These are phyloP conservation scores for Neodiprion pinetum DNA, from an alignment of 1,140 invertebrate species.

Conservation along the genomic window DNA sequence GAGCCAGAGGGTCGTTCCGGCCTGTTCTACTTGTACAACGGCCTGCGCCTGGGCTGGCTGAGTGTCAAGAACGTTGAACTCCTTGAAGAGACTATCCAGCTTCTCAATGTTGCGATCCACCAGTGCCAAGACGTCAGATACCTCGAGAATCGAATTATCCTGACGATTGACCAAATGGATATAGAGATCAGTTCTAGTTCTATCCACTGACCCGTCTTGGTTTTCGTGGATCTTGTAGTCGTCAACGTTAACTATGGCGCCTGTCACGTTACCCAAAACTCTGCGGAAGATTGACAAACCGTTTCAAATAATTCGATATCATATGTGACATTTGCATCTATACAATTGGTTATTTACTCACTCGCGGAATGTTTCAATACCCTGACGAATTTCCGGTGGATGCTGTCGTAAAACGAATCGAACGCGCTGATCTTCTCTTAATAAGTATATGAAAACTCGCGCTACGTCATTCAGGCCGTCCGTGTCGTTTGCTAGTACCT, in stretches of 20 bases:
- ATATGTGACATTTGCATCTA: not conserved
- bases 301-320: not conserved
- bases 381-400: constrained; percentile 82
- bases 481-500: constrained; percentile 86
- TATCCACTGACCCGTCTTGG: constrained; percentile 89
- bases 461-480: constrained; percentile 79
- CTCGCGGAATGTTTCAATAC: constrained; percentile 82
- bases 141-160: constrained; percentile 92
- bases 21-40: constrained; percentile 63
- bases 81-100: constrained; percentile 89
- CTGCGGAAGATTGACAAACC: constrained; percentile 57
- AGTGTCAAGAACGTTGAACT: constrained; percentile 89
- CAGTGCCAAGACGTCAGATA: constrained; percentile 80
- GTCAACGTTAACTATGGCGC: constrained; percentile 92
- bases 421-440: constrained; percentile 92
- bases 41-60: constrained; percentile 78
- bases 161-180: constrained; percentile 89
- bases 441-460: constrained; percentile 87
- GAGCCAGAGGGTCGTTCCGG: constrained; percentile 74
- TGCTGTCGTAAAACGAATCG: constrained; percentile 90
- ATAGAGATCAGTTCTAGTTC: constrained; percentile 93
- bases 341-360: constrained; percentile 56
- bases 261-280: constrained; percentile 82
- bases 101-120: constrained; percentile 93
- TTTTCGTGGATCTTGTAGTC: constrained; percentile 93